Percentiles rank a stretch among this genome's conserved stretches.
These are phyloP conservation scores for Eptatretus atami DNA, from an alignment of 2,797 vertebrate species.

Conservation along the genomic window DNA sequence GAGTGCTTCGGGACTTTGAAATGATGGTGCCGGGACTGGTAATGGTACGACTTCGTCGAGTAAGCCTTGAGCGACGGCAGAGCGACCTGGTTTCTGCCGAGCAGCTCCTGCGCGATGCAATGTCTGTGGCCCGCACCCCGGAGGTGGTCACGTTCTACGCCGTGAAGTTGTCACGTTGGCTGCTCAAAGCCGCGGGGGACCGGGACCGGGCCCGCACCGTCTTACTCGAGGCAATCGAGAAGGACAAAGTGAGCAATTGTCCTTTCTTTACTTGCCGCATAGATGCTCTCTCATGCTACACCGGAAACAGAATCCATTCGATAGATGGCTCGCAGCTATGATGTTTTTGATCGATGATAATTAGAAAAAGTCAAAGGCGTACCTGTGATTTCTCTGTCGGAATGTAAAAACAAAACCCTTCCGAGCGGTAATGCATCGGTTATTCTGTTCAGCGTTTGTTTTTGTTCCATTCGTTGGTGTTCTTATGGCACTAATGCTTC, in stretches of 20 bases:
- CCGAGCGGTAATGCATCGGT: no score
- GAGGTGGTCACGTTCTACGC: conserved; percentile 54
- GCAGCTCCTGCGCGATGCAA: conserved; percentile 41
- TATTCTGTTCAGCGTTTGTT: no score
- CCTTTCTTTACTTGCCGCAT: background rate
- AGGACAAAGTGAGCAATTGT: conserved; percentile 36
- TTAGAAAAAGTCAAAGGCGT: no score
- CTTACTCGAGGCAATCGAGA: conserved; percentile 60
- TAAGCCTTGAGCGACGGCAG: conserved; percentile 67
- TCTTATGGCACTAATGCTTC: no score
- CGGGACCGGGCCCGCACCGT: conserved; percentile 55
- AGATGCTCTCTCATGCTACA: no score
- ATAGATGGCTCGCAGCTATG: no score
- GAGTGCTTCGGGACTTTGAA: conserved; percentile 47
- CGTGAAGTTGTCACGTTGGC: conserved; percentile 53
- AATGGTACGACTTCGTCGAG: conserved; percentile 63
- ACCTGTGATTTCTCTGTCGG: no score
- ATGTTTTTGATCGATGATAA: no score
- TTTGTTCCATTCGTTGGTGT: no score
- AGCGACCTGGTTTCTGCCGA: conserved; percentile 68
- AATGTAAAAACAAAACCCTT: no score
- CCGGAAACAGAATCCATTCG: no score
- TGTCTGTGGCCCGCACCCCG: conserved; percentile 29
- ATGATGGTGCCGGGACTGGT: conserved; percentile 37
- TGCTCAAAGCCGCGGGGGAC: conserved; percentile 60